Percentiles rank a stretch among this genome's conserved stretches.
Conservation (phyloP, 2,888 invertebrate species). For the Phrixothrix hirtus region DNA sequence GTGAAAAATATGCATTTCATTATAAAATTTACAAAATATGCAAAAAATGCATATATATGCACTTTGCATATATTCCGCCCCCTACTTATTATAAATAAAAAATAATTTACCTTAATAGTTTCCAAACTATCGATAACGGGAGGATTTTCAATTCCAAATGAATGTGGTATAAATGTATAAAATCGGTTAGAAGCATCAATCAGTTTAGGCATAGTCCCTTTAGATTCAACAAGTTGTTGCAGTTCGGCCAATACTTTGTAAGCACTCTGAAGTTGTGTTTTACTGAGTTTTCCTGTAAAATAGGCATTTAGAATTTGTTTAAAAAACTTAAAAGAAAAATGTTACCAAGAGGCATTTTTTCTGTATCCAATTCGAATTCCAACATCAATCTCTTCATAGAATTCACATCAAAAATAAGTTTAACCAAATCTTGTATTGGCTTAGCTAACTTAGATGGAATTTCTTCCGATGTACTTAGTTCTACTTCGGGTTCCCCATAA, state of each 20-base stretch:
- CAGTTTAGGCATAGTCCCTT: slow-evolving; percentile 59
- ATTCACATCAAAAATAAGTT: slow-evolving; percentile 87
- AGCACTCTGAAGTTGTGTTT: slow-evolving; percentile 85
- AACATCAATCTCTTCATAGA: slow-evolving; percentile 90
- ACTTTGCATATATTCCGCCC: too few species aligned
- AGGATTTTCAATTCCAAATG: slow-evolving; percentile 83
- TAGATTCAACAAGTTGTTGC: slow-evolving; percentile 62
- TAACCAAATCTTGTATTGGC: slow-evolving; percentile 81
- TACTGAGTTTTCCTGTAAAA: slow-evolving; percentile 76
- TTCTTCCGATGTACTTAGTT: slow-evolving; percentile 52
- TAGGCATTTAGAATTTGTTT: background rate
- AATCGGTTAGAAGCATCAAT: slow-evolving; percentile 91
- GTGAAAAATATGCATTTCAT: too few species aligned
- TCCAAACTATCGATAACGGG: slow-evolving; percentile 78
- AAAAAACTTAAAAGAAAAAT: slow-evolving; percentile 5
- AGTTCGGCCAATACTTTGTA: slow-evolving; percentile 78
- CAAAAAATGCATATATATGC: too few species aligned
- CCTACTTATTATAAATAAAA: background rate
- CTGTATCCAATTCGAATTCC: slow-evolving; percentile 94
- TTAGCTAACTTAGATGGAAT: slow-evolving; percentile 68
- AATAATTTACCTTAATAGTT: slow-evolving; percentile 63
- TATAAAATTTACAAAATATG: too few species aligned
- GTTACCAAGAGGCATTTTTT: slow-evolving; percentile 91
- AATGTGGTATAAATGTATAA: slow-evolving; percentile 94
- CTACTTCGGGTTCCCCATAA: slow-evolving; percentile 62